Conservation (phyloP, 37 sponge, comb jelly and placozoan species). For the Halisarca cf. caerulea region DNA sequence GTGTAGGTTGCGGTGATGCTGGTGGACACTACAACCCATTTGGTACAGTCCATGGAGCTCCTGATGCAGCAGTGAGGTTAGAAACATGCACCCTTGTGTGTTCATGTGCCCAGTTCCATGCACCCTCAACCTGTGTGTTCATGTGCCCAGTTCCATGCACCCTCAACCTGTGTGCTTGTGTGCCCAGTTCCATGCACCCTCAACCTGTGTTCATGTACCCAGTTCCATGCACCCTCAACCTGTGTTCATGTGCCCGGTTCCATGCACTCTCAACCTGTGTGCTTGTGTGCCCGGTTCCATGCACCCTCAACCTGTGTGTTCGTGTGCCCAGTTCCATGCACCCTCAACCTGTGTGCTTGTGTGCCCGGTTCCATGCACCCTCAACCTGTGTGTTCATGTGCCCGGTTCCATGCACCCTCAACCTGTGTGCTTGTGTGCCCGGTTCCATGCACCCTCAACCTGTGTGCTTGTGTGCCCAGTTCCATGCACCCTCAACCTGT, state of each 20-base stretch:
- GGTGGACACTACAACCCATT: constrained; percentile 96
- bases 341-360: too few relatives aligned
- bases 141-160: background rate
- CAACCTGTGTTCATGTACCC: too few relatives aligned
- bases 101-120: background rate
- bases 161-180: too few relatives aligned
- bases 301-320: background rate
- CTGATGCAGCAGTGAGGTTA: constrained; percentile 55
- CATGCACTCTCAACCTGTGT: too few relatives aligned
- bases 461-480: too few relatives aligned
- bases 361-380: background rate
- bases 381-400: too few relatives aligned
- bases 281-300: too few relatives aligned
- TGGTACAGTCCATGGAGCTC: constrained; percentile 86
- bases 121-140: too few relatives aligned
- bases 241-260: too few relatives aligned
- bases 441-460: background rate
- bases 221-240: background rate
- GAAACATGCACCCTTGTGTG: background rate
- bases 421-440: too few relatives aligned
- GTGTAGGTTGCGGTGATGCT: constrained; percentile 87
- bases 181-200: background rate
- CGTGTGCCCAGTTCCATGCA: background rate
- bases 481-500: too few relatives aligned
- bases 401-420: too few relatives aligned